A percentile compares a stretch with the other conserved stretches of the same genome.
phyloP scores from a whole-genome alignment of 2,888 invertebrate genomes.

The Amorpha juglandis region DNA sequence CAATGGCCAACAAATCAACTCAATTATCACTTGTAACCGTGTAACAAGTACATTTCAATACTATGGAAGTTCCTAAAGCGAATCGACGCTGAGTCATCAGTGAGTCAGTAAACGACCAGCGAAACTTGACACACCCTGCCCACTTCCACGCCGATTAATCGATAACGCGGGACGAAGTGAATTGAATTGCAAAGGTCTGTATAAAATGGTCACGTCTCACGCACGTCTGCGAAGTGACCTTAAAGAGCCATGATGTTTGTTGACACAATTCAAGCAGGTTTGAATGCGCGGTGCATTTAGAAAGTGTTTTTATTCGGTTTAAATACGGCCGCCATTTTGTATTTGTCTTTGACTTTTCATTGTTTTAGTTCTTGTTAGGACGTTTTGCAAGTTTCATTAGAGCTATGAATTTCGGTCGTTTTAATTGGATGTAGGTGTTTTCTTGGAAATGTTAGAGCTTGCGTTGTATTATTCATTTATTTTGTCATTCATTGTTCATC shows the following conservation, averaged over 20 bases:
- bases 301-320: background rate
- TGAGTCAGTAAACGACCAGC: conserved; percentile 41
- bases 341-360: background rate
- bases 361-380: no score
- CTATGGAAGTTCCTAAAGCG: conserved; percentile 11
- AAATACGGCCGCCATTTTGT: conserved; percentile 1
- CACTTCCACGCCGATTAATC: conserved; percentile 30
- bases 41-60: background rate
- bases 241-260: conserved; percentile 40
- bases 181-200: conserved; percentile 46
- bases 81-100: conserved; percentile 1
- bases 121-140: conserved; percentile 45
- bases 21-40: background rate
- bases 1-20: background rate
- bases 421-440: no score
- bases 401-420: background rate
- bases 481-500: no score
- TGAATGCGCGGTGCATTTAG: conserved; percentile 24
- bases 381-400: background rate
- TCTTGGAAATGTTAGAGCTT: no score
- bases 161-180: conserved; percentile 35
- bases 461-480: no score
- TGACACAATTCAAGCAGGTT: conserved; percentile 34
- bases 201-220: conserved; percentile 53
- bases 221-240: conserved; percentile 53